Percentiles rank a stretch among this genome's conserved stretches.
Conservation (phyloP, 2,888 invertebrate genomes). For the Calephelis perditalis region DNA sequence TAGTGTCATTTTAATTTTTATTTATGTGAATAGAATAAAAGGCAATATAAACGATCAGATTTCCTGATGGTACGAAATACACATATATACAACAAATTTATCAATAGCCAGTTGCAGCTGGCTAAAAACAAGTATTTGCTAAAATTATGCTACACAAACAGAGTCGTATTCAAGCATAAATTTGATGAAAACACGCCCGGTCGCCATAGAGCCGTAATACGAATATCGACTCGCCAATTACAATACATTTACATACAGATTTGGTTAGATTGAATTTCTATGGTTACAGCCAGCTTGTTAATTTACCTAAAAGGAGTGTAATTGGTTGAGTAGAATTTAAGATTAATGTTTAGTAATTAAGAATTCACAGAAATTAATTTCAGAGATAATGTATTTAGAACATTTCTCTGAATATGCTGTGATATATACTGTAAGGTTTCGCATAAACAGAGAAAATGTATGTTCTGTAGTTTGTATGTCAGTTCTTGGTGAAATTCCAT, state of each 20-base stretch:
- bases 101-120: no score
- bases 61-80: no score
- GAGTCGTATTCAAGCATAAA: slow-evolving; percentile 37
- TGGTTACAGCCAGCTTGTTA: slow-evolving; percentile 59
- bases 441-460: no score
- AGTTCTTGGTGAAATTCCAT: no score
- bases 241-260: slow-evolving; percentile 73
- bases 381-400: not conserved
- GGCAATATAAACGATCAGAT: no score
- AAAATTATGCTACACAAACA: not conserved
- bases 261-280: slow-evolving; percentile 68
- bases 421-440: no score
- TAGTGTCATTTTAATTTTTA: no score
- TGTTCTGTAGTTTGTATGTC: no score
- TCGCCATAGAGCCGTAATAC: slow-evolving; percentile 65
- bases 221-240: slow-evolving; percentile 66
- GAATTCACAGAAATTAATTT: slow-evolving; percentile 14
- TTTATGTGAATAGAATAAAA: no score
- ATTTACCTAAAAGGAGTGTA: slow-evolving; percentile 73
- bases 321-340: slow-evolving; percentile 57
- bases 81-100: no score
- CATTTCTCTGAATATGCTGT: not conserved
- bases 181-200: slow-evolving; percentile 52
- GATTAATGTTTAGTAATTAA: slow-evolving; percentile 29
- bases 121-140: not conserved